Percentiles rank a stretch among this genome's conserved stretches.
Conservation (phyloP, 2,888 invertebrate species). For the Allacma fusca region DNA sequence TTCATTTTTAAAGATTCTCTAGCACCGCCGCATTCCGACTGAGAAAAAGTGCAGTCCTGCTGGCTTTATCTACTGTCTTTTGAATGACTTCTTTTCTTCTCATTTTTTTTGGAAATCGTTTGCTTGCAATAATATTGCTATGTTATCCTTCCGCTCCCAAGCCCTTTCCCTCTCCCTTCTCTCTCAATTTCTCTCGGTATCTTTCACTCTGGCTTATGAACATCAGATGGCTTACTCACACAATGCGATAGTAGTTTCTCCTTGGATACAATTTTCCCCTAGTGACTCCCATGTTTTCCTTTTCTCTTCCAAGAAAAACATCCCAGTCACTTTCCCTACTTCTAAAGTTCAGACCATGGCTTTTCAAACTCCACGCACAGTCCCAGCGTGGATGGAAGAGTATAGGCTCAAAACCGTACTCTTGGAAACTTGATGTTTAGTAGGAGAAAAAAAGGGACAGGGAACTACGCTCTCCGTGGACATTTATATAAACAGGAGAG, state of each 20-base stretch:
- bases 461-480: no score
- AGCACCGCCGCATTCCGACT: not conserved
- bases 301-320: not conserved
- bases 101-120: constrained; percentile 6
- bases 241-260: not conserved
- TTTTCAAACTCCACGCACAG: not conserved
- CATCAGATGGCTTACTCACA: not conserved
- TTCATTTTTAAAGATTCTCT: not conserved
- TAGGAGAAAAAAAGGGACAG: no score
- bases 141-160: not conserved
- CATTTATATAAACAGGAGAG: no score
- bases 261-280: not conserved
- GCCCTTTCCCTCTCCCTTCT: not conserved
- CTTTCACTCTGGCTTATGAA: constrained; percentile 13
- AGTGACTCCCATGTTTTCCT: constrained; percentile 10
- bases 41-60: not conserved
- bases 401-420: no score
- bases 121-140: constrained; percentile 13
- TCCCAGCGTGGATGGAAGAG: no score
- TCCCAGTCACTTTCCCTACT: not conserved
- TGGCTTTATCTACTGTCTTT: not conserved
- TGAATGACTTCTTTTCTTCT: constrained; percentile 8
- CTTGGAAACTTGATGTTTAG: no score
- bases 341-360: not conserved
- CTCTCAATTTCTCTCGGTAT: not conserved